Conservation (phyloP, 1,140 invertebrate species). For the Pemphigus obesinymphae region DNA sequence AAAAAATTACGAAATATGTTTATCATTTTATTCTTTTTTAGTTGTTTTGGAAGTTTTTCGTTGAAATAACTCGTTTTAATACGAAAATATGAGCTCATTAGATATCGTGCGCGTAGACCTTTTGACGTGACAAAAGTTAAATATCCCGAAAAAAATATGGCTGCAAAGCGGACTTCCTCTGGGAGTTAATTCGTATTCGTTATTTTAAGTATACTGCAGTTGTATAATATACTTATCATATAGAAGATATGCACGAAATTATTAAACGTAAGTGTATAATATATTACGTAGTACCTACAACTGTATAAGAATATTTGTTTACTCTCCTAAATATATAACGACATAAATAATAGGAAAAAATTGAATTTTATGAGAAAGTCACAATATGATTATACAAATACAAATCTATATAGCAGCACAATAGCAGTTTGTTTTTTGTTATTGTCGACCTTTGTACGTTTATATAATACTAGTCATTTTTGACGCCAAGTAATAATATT, state of each 20-base stretch:
- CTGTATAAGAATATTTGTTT: background rate
- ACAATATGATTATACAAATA: no score
- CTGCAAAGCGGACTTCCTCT: background rate
- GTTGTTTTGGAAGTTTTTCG: background rate
- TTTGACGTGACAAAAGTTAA: background rate
- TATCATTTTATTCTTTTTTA: conserved; percentile 18
- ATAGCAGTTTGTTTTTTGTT: no score
- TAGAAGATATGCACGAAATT: background rate
- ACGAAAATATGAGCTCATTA: conserved; percentile 6
- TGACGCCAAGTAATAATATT: no score
- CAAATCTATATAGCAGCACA: no score
- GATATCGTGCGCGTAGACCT: background rate
- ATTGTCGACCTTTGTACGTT: no score
- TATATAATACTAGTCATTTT: no score
- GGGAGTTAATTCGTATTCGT: background rate
- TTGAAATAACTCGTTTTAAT: background rate
- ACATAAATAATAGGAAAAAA: background rate
- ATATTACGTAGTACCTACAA: no score
- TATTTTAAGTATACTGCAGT: background rate
- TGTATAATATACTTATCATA: no score
- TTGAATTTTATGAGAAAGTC: background rate
- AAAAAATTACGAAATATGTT: conserved; percentile 1
- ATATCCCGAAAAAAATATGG: background rate
- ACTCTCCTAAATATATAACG: background rate
- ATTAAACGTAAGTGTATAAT: background rate